Evolutionary conservation across 2,113 vertebrate species (phyloP).

Genomic region (Sclerurus mexicanus): DNA sequence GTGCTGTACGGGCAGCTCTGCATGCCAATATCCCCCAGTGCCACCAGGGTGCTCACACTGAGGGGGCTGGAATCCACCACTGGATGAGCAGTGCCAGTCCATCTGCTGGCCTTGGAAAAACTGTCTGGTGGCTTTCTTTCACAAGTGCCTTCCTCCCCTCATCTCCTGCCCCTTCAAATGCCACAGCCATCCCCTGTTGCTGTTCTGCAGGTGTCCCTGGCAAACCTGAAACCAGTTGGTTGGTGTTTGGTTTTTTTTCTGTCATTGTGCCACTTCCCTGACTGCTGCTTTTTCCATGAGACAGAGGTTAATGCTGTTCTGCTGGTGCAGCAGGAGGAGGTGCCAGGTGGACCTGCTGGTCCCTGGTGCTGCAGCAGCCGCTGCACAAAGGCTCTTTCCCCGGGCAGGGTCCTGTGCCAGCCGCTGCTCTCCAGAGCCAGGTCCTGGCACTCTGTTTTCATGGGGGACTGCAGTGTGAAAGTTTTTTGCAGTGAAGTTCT

Average conservation of each 20-base stretch:
- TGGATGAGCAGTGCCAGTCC: not conserved
- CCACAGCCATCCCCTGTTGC: rapidly evolving
- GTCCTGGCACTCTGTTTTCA: not conserved
- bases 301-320: not conserved
- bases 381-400: not conserved
- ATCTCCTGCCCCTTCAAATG: rapidly evolving
- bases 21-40: not conserved
- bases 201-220: not conserved
- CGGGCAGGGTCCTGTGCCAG: rapidly evolving
- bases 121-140: not conserved
- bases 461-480: rapidly evolving
- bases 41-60: not conserved
- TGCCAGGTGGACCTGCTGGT: not conserved
- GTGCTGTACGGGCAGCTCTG: not conserved
- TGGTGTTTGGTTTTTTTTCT: too few species aligned
- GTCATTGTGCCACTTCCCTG: not conserved
- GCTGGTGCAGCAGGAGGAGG: not conserved
- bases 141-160: rapidly evolving
- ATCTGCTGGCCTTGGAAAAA: not conserved
- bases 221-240: not conserved
- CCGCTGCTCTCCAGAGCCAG: rapidly evolving
- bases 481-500: too few species aligned
- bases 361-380: too few species aligned
- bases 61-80: not conserved
- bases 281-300: not conserved